phyloP scores from a whole-genome alignment of 2,113 vertebrate species.

The Kryptolebias marmoratus region DNA sequence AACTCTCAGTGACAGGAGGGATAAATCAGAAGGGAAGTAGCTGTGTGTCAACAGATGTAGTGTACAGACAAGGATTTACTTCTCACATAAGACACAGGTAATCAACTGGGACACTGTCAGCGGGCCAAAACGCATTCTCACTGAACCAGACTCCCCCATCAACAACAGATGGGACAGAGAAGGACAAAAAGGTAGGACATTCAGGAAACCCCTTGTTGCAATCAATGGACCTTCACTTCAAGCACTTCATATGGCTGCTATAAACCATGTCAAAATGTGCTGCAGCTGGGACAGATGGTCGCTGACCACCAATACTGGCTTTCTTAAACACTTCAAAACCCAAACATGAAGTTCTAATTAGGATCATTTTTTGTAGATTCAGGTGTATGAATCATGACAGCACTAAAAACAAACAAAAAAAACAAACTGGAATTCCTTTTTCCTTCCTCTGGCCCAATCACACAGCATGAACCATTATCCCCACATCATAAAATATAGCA shows the following conservation, averaged over 20 bases:
- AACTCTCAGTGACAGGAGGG: conserved; percentile 8
- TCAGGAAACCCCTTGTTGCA: conserved; percentile 52
- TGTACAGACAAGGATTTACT: conserved; percentile 40
- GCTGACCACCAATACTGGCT: conserved; percentile 47
- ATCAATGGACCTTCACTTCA: conserved; percentile 69
- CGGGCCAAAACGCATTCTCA: conserved; percentile 43
- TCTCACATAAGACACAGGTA: conserved; percentile 55
- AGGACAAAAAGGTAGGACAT: conserved; percentile 55
- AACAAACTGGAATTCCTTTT: conserved; percentile 40
- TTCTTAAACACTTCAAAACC: conserved; percentile 38
- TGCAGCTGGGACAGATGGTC: conserved; percentile 62
- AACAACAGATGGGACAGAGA: conserved; percentile 59
- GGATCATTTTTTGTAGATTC: conserved; percentile 56
- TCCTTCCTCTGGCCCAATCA: conserved; percentile 30
- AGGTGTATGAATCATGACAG: conserved; percentile 49
- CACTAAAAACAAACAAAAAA: conserved; percentile 6
- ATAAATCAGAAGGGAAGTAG: conserved; percentile 17
- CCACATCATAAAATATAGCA: conserved; percentile 38
- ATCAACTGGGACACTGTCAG: conserved; percentile 54
- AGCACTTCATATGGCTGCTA: conserved; percentile 53
- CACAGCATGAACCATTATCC: conserved; percentile 48
- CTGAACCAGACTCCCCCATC: conserved; percentile 52
- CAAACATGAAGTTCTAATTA: conserved; percentile 56
- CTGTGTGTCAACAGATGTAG: conserved; percentile 32
- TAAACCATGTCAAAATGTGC: conserved; percentile 64